Conservation (phyloP, 2,113 vertebrate species). For the Clarias magur region DNA sequence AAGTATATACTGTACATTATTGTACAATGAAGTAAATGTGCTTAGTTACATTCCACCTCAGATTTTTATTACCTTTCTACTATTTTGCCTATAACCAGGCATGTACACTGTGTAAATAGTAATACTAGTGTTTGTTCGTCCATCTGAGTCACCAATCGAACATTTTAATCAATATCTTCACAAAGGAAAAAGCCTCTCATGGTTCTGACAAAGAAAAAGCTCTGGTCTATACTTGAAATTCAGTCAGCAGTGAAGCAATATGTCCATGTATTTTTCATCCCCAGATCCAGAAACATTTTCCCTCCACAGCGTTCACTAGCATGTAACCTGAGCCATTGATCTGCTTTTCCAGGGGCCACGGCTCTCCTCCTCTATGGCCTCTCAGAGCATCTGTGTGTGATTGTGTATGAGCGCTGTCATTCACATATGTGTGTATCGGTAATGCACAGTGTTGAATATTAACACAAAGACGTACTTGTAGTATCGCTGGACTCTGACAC, state of each 20-base stretch:
- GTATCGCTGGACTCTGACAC: constrained; percentile 26
- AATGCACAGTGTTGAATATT: constrained; percentile 18
- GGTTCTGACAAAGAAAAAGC: constrained; percentile 1
- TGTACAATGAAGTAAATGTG: no score
- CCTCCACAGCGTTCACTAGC: constrained; percentile 10
- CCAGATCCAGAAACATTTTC: constrained; percentile 30
- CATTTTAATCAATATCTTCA: not conserved
- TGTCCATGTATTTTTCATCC: constrained; percentile 49
- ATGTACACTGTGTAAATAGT: not conserved
- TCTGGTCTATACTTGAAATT: constrained; percentile 20
- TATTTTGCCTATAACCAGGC: not conserved
- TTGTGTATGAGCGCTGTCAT: not conserved
- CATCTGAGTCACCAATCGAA: constrained; percentile 12
- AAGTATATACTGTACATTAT: no score
- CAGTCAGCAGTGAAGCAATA: constrained; percentile 25
- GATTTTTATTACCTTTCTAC: not conserved
- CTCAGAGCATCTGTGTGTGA: constrained; percentile 26
- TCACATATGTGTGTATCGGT: constrained; percentile 14
- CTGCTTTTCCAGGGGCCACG: constrained; percentile 36
- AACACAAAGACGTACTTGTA: constrained; percentile 11
- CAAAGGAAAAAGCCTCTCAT: not conserved
- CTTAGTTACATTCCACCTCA: no score
- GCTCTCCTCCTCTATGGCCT: constrained; percentile 25
- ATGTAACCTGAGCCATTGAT: constrained; percentile 50
- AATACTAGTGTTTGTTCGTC: not conserved